Percentiles rank a stretch among this genome's conserved stretches.
Evolutionary conservation across 2,113 vertebrate species (phyloP).

Genomic region (Antechinus flavipes): DNA sequence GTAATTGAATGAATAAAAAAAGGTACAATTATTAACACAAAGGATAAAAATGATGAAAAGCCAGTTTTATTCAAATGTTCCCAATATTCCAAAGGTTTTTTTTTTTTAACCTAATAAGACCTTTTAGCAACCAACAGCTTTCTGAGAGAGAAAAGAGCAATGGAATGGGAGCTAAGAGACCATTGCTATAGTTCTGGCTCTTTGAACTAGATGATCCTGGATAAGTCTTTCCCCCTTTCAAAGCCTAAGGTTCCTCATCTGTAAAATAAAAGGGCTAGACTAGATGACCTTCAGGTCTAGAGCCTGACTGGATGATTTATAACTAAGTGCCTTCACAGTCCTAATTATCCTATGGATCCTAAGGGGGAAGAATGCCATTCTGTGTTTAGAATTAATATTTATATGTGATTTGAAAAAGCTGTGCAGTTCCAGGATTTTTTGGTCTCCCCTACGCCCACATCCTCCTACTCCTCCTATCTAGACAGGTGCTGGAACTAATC

Average conservation of each 20-base stretch:
- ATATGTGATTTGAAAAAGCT: background rate
- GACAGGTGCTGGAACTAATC: background rate
- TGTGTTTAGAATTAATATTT: background rate
- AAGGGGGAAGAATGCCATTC: background rate
- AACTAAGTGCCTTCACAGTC: slow-evolving; percentile 16
- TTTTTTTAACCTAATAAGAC: slow-evolving; percentile 37
- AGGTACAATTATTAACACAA: slow-evolving; percentile 74
- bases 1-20: slow-evolving; percentile 83
- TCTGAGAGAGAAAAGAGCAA: background rate
- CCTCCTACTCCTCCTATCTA: background rate
- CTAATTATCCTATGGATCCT: background rate
- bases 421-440: background rate
- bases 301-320: background rate
- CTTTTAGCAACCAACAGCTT: background rate
- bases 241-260: background rate
- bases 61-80: slow-evolving; percentile 72
- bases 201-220: background rate
- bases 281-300: background rate
- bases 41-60: slow-evolving; percentile 68
- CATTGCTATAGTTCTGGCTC: background rate
- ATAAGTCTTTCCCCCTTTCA: background rate
- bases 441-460: background rate
- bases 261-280: slow-evolving; percentile 21
- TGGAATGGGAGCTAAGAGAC: background rate
- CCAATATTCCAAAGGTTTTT: slow-evolving; percentile 44